Evolutionary conservation across 2,113 vertebrate species (phyloP).

Genomic region (Baryphthengus martii): DNA sequence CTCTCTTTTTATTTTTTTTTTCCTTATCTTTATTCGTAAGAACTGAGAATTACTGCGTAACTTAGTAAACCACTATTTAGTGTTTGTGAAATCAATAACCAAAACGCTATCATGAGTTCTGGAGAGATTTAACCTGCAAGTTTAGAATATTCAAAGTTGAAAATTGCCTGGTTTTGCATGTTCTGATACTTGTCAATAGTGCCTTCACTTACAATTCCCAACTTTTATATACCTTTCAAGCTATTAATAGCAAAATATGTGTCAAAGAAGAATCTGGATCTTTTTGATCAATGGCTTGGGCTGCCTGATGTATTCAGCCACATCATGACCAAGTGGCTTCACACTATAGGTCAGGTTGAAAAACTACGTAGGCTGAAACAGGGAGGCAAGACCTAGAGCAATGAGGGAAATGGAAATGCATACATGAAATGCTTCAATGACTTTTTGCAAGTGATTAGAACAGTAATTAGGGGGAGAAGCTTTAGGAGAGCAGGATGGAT

Average conservation of each 20-base stretch:
- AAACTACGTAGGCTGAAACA: not conserved
- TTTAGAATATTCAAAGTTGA: not conserved
- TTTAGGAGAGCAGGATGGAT: not conserved
- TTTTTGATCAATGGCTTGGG: not conserved
- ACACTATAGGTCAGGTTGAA: not conserved
- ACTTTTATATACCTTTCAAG: not conserved
- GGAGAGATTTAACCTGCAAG: not conserved
- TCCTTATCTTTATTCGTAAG: not conserved
- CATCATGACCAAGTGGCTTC: not conserved
- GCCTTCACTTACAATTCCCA: not conserved
- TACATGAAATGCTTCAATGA: not conserved
- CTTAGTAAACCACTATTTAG: not conserved
- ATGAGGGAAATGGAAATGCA: not conserved
- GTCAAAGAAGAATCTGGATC: not conserved
- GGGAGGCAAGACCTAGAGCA: not conserved
- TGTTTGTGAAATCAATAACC: not conserved
- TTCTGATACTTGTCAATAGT: not conserved
- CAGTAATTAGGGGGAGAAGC: not conserved
- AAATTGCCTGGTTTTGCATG: not conserved
- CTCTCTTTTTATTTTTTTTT: not conserved
- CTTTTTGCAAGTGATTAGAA: not conserved
- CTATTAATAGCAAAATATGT: not conserved
- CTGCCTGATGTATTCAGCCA: not conserved
- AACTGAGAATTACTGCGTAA: not conserved
- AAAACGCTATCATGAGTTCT: rapidly evolving